Conservation (phyloP, 2,797 vertebrate species). For the Okamejei kenojei region DNA sequence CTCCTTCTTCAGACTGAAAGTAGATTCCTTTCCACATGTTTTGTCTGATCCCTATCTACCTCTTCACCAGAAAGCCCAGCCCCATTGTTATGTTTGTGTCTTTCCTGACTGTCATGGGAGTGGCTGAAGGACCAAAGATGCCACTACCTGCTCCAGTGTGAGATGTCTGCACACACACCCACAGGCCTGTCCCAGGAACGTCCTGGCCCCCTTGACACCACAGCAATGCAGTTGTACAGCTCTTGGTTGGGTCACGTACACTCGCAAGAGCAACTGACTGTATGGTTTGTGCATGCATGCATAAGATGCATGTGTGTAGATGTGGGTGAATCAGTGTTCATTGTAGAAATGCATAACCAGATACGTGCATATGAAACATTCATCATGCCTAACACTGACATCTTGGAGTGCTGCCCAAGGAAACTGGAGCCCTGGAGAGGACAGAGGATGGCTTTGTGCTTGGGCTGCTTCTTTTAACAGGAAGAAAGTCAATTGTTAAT, state of each 20-base stretch:
- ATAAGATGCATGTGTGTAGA: background rate
- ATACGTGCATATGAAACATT: background rate
- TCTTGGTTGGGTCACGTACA: background rate
- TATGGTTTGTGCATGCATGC: background rate
- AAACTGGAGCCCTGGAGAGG: conserved; percentile 23
- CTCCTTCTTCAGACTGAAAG: no score
- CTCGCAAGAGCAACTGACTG: background rate
- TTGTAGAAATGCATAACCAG: no score
- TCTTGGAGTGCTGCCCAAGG: background rate
- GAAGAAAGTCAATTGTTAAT: conserved; percentile 21
- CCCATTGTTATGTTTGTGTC: background rate
- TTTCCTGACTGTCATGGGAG: background rate
- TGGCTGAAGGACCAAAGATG: background rate
- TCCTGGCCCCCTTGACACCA: background rate
- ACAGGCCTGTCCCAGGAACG: background rate
- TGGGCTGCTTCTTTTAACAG: background rate
- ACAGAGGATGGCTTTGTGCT: conserved; percentile 29
- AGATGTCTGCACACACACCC: background rate
- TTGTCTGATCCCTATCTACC: background rate
- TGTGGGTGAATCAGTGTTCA: no score
- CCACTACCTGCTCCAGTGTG: background rate
- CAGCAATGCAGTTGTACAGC: background rate
- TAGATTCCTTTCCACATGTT: no score
- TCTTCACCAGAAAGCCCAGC: conserved; percentile 28
- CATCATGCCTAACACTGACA: background rate